phyloP scores from a whole-genome alignment of 2,888 invertebrate genomes.

The Elysia crispata region DNA sequence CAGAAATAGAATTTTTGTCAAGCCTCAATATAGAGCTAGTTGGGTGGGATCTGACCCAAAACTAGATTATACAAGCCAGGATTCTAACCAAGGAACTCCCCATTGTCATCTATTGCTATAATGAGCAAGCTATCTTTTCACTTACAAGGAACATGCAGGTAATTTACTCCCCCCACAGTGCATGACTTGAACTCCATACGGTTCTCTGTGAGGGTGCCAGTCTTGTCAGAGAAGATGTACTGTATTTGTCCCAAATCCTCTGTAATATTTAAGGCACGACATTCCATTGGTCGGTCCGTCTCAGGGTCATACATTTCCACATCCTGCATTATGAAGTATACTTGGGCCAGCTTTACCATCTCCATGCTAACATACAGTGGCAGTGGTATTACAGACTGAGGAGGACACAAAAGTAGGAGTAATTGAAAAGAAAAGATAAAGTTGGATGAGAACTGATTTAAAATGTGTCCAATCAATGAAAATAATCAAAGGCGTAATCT shows the following conservation, averaged over 20 bases:
- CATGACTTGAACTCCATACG: slow-evolving; percentile 97
- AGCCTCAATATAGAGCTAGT: too few relatives aligned
- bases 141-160: slow-evolving; percentile 77
- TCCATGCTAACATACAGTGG: slow-evolving; percentile 98
- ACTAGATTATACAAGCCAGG: too few relatives aligned
- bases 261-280: slow-evolving; percentile 96
- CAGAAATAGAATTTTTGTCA: too few relatives aligned
- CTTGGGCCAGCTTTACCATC: slow-evolving; percentile 95
- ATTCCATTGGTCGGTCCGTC: slow-evolving; percentile 90
- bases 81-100: too few relatives aligned
- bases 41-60: too few relatives aligned
- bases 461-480: too few relatives aligned
- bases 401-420: too few relatives aligned
- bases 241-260: slow-evolving; percentile 96
- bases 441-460: too few relatives aligned
- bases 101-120: too few relatives aligned
- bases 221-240: slow-evolving; percentile 98
- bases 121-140: neutral
- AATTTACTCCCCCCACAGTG: slow-evolving; percentile 92
- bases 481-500: too few relatives aligned
- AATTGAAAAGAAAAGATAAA: too few relatives aligned
- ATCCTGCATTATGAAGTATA: slow-evolving; percentile 95
- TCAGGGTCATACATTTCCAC: slow-evolving; percentile 89
- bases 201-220: slow-evolving; percentile 97
- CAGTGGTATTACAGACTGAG: slow-evolving; percentile 94